phyloP scores from a whole-genome alignment of 2,797 vertebrate genomes.

The Amniataba percoides region DNA sequence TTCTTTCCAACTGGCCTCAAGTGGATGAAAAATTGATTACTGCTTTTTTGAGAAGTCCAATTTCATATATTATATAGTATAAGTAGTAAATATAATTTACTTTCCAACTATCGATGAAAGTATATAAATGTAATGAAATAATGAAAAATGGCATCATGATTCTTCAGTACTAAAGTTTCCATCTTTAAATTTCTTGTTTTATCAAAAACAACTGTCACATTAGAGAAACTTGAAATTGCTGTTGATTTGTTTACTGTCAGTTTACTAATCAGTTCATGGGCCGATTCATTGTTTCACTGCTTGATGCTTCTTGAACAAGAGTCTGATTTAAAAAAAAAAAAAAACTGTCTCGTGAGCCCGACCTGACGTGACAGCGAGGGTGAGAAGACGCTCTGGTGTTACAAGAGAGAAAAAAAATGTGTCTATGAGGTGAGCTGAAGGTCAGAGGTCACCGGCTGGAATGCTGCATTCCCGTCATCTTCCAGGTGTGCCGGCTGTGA shows the following conservation, averaged over 20 bases:
- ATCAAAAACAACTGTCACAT: neutral
- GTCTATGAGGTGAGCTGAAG: slow-evolving; percentile 54
- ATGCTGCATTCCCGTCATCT: slow-evolving; percentile 60
- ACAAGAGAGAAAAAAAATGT: slow-evolving; percentile 48
- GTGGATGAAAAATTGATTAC: neutral
- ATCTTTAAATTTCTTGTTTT: neutral
- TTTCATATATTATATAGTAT: too few relatives aligned
- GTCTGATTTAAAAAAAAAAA: neutral
- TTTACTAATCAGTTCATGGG: neutral
- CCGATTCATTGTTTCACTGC: neutral
- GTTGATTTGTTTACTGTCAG: neutral
- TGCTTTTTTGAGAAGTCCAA: neutral
- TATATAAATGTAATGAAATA: neutral
- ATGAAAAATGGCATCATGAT: neutral
- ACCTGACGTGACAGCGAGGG: slow-evolving; percentile 28
- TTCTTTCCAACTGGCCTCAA: neutral
- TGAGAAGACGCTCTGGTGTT: slow-evolving; percentile 21
- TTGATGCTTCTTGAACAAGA: neutral
- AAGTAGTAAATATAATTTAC: neutral
- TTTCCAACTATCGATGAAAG: neutral
- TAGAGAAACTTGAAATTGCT: neutral
- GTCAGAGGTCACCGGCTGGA: slow-evolving; percentile 67
- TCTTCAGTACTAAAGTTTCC: neutral
- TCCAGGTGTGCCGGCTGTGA: slow-evolving; percentile 68
- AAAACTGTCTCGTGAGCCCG: slow-evolving; percentile 12